These are phyloP conservation scores for Lophotis ruficrista DNA, from an alignment of 2,113 vertebrate species.

Conservation along the genomic window DNA sequence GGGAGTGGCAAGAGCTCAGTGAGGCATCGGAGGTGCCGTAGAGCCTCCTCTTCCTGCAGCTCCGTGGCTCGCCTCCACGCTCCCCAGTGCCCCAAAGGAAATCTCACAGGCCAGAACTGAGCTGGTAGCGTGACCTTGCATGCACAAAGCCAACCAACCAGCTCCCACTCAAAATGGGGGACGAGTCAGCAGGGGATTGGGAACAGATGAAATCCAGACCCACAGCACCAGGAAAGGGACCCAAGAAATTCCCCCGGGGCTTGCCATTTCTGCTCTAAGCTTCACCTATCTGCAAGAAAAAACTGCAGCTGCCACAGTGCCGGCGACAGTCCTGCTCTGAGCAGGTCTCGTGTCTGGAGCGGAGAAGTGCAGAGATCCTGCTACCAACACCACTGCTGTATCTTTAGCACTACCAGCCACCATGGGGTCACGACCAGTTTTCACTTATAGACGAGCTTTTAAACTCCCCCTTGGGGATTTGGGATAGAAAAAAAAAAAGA, in stretches of 20 bases:
- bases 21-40: fast-evolving
- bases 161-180: fast-evolving
- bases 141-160: neutral
- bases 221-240: neutral
- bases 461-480: neutral
- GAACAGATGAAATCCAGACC: neutral
- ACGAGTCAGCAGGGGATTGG: fast-evolving
- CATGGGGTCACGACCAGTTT: fast-evolving
- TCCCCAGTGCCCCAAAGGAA: neutral
- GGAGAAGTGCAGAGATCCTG: neutral
- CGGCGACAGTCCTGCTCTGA: neutral
- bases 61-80: fast-evolving
- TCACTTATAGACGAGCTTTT: neutral
- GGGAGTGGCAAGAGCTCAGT: neutral
- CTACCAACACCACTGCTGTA: neutral
- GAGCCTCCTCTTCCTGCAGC: neutral
- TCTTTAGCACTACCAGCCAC: neutral
- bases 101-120: neutral
- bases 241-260: too few species aligned
- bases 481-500: neutral
- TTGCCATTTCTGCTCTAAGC: neutral
- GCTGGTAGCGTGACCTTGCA: neutral
- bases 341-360: neutral
- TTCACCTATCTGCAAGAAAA: neutral
- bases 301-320: neutral